These are phyloP conservation scores for Buceros bicornis DNA, from an alignment of 2,797 vertebrate genomes.

Conservation along the genomic window DNA sequence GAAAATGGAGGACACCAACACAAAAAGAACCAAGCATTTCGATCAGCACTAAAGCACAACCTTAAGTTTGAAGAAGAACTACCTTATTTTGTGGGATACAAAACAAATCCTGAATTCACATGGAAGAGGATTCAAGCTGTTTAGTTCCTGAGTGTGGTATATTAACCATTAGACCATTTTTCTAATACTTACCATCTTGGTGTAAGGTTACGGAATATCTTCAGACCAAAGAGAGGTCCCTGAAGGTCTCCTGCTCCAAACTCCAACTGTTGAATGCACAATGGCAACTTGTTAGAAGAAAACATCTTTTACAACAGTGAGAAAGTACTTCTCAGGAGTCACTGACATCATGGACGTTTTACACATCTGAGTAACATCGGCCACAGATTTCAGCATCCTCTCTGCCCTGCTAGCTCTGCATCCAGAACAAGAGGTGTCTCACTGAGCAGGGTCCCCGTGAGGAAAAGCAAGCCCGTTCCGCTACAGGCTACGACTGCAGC, in stretches of 20 bases:
- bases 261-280: conserved; percentile 86
- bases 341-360: neutral
- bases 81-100: neutral
- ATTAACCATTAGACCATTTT: neutral
- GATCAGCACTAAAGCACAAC: neutral
- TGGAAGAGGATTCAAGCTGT: neutral
- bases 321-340: fast-evolving
- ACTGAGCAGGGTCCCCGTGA: neutral
- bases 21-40: neutral
- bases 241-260: conserved; percentile 95
- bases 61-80: neutral
- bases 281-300: neutral
- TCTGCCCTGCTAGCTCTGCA: neutral
- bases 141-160: neutral
- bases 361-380: neutral
- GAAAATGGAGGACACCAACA: neutral
- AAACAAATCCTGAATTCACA: neutral
- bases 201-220: conserved; percentile 96
- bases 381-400: neutral
- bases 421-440: neutral
- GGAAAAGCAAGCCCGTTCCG: neutral
- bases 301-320: neutral
- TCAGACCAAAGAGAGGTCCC: conserved; percentile 93
- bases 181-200: conserved; percentile 88
- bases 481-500: neutral